Evolutionary conservation across 2,113 vertebrate genomes (phyloP).

Genomic region (Protobothrops mucrosquamatus): DNA sequence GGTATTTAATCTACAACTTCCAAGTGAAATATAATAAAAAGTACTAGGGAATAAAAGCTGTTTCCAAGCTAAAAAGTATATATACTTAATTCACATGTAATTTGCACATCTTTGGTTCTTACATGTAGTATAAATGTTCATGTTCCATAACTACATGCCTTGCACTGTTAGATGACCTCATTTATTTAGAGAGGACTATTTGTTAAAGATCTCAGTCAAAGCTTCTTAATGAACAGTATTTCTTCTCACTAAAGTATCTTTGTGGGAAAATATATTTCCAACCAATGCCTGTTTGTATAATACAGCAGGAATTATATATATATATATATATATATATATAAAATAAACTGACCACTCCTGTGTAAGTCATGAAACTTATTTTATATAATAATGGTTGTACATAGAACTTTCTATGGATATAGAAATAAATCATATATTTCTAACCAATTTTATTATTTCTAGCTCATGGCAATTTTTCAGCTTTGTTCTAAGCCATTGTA

Average conservation of each 20-base stretch:
- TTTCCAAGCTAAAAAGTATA: neutral
- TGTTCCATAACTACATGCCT: neutral
- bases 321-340: neutral
- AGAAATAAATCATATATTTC: neutral
- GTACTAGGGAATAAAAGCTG: neutral
- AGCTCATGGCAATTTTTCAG: slow-evolving; percentile 2
- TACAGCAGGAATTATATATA: neutral
- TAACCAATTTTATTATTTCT: neutral
- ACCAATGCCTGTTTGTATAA: neutral
- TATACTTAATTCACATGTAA: neutral
- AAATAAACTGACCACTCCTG: neutral
- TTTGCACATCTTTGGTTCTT: neutral
- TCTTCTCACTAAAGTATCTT: neutral
- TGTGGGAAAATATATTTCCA: neutral
- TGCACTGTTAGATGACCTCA: neutral
- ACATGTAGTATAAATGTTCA: neutral
- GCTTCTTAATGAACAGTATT: neutral
- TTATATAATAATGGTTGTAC: too few species aligned
- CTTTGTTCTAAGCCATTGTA: slow-evolving; percentile 35
- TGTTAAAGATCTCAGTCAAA: neutral
- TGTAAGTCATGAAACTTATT: neutral
- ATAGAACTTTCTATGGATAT: neutral
- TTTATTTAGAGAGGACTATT: neutral
- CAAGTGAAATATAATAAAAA: neutral
- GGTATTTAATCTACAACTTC: too few species aligned